Conservation (phyloP, 2,888 invertebrate species). For the Tiphia femorata region DNA sequence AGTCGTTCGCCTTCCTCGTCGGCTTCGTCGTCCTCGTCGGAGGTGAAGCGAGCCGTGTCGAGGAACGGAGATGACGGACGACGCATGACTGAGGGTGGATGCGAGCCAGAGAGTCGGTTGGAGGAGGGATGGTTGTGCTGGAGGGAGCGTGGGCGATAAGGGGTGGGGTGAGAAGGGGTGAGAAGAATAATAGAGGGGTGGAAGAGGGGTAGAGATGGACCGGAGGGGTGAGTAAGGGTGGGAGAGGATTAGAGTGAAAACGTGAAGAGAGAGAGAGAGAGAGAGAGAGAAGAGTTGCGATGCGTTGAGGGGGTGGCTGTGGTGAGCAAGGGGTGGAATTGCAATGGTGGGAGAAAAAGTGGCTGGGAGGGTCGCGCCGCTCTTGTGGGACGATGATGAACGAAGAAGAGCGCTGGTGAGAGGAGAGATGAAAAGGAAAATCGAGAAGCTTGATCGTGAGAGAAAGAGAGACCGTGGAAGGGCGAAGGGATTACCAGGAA, state of each 20-base stretch:
- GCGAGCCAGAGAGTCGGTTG: slow-evolving; percentile 12
- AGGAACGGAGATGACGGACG: neutral
- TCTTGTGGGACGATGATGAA: too few species aligned
- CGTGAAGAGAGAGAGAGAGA: neutral
- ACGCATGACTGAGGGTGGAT: slow-evolving; percentile 7
- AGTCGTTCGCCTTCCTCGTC: too few species aligned
- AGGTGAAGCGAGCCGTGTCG: neutral
- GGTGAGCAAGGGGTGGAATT: neutral
- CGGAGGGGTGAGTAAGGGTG: slow-evolving; percentile 10
- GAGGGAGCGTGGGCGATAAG: slow-evolving; percentile 7
- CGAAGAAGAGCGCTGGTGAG: too few species aligned
- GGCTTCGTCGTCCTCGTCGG: neutral
- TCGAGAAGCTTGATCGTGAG: neutral
- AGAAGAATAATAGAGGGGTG: neutral
- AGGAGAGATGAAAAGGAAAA: neutral
- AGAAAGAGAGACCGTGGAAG: neutral
- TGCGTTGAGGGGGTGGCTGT: neutral
- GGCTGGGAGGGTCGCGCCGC: too few species aligned
- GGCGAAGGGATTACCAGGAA: neutral
- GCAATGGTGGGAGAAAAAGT: neutral
- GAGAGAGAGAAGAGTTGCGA: slow-evolving; percentile 7
- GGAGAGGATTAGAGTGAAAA: slow-evolving; percentile 15
- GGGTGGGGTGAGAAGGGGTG: neutral
- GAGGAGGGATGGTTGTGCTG: slow-evolving; percentile 19
- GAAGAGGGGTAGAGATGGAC: neutral